A percentile compares a stretch with the other conserved stretches of the same genome.
Evolutionary conservation across 2,888 invertebrate genomes (phyloP).

Genomic region (Callosobruchus maculatus): DNA sequence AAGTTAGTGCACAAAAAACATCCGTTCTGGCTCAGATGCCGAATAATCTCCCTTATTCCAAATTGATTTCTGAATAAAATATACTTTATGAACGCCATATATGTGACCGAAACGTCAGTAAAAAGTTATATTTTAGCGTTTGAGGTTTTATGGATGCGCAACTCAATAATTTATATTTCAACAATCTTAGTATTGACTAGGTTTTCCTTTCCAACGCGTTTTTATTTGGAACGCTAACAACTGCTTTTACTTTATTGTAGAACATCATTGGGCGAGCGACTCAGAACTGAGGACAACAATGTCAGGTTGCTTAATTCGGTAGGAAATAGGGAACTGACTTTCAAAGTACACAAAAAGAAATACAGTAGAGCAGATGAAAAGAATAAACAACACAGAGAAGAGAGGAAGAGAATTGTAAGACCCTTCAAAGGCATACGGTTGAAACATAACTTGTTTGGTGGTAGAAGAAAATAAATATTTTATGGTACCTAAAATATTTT

Average conservation of each 20-base stretch:
- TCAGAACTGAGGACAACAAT: slow-evolving; percentile 24
- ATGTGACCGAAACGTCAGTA: too few species aligned
- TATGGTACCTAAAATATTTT: not conserved
- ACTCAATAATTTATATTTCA: too few species aligned
- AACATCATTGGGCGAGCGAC: not conserved
- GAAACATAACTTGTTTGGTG: not conserved
- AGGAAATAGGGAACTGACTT: slow-evolving; percentile 79
- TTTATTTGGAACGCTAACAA: not conserved
- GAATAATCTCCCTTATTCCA: too few species aligned
- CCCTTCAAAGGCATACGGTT: slow-evolving; percentile 39
- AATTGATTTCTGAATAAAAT: too few species aligned
- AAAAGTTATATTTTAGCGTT: too few species aligned
- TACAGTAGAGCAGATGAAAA: slow-evolving; percentile 58
- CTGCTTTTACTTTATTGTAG: not conserved
- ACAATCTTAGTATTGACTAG: too few species aligned
- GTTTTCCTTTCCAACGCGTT: too few species aligned
- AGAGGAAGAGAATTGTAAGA: slow-evolving; percentile 63
- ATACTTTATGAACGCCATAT: too few species aligned
- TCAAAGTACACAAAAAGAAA: slow-evolving; percentile 60
- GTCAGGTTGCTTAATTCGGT: slow-evolving; percentile 57
- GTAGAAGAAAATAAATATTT: not conserved
- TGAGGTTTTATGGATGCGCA: too few species aligned
- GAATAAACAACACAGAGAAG: slow-evolving; percentile 64
- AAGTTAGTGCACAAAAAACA: too few species aligned
- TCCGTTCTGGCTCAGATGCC: too few species aligned